Percentiles rank a stretch among this genome's conserved stretches.
phyloP scores from a whole-genome alignment of 2,888 invertebrate species.

The Kryphioiulus occultus region DNA sequence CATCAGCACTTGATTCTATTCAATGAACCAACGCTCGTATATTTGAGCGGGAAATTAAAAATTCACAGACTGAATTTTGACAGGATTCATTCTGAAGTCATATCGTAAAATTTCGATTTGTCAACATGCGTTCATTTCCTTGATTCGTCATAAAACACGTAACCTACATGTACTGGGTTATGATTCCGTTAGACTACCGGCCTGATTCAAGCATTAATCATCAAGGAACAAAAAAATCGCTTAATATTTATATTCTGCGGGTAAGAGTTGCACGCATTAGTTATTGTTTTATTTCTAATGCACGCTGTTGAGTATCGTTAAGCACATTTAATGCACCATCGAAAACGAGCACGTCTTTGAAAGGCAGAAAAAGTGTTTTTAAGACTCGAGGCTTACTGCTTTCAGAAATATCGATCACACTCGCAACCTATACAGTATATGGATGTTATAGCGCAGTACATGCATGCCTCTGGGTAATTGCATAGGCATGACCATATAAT shows the following conservation, averaged over 20 bases:
- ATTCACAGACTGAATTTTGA: too few relatives aligned
- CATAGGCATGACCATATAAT: slow-evolving; percentile 6
- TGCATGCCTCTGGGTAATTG: background rate
- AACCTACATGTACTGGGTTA: background rate
- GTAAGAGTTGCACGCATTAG: too few relatives aligned
- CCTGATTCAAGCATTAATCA: too few relatives aligned
- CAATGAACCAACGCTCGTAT: too few relatives aligned
- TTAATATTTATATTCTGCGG: background rate
- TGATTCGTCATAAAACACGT: background rate
- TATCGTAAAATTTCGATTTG: too few relatives aligned
- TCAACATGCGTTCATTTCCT: background rate
- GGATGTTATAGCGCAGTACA: background rate
- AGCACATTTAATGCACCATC: background rate
- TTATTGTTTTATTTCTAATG: background rate
- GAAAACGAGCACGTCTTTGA: background rate
- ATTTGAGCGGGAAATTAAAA: too few relatives aligned
- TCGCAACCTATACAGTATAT: too few relatives aligned
- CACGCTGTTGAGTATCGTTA: too few relatives aligned
- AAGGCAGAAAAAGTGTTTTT: background rate
- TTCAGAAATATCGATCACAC: slow-evolving; percentile 3
- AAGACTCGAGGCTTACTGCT: background rate
- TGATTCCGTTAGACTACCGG: background rate
- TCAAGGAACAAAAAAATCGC: background rate
- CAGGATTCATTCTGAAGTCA: too few relatives aligned
- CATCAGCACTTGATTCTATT: too few relatives aligned